These are phyloP conservation scores for human DNA, from an alignment of 2,113 vertebrate genomes.

Conservation along the genomic window DNA sequence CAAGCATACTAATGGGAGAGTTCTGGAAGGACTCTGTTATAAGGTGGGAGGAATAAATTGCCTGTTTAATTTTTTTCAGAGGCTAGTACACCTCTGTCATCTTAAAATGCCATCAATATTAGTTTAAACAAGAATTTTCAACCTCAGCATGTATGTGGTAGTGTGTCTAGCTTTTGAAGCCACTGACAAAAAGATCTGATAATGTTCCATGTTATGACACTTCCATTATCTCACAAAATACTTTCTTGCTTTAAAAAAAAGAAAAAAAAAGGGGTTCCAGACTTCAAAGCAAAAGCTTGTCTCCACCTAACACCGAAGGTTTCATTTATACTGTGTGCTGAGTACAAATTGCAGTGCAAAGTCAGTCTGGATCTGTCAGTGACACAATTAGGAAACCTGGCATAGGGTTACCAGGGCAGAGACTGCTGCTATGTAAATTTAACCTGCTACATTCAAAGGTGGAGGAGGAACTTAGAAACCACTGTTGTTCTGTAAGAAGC, in stretches of 20 bases:
- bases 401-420: background rate
- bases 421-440: background rate
- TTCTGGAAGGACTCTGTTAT: background rate
- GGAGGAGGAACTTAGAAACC: background rate
- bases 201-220: conserved; percentile 66
- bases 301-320: conserved; percentile 10
- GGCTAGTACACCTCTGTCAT: background rate
- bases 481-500: background rate
- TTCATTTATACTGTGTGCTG: background rate
- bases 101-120: background rate
- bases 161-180: conserved; percentile 59
- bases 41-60: conserved; percentile 15
- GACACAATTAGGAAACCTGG: conserved; percentile 41
- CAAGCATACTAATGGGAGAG: background rate
- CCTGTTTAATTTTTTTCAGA: conserved; percentile 32
- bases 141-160: conserved; percentile 3
- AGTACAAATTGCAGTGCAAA: conserved; percentile 27
- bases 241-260: conserved; percentile 50
- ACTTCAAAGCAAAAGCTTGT: conserved; percentile 63
- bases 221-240: conserved; percentile 70
- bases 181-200: conserved; percentile 69
- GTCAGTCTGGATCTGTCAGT: background rate
- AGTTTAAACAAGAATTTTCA: conserved; percentile 66
- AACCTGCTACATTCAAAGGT: conserved; percentile 31
- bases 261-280: background rate